These are phyloP conservation scores for Wasmannia auropunctata DNA, from an alignment of 1,140 invertebrate genomes.

Conservation along the genomic window DNA sequence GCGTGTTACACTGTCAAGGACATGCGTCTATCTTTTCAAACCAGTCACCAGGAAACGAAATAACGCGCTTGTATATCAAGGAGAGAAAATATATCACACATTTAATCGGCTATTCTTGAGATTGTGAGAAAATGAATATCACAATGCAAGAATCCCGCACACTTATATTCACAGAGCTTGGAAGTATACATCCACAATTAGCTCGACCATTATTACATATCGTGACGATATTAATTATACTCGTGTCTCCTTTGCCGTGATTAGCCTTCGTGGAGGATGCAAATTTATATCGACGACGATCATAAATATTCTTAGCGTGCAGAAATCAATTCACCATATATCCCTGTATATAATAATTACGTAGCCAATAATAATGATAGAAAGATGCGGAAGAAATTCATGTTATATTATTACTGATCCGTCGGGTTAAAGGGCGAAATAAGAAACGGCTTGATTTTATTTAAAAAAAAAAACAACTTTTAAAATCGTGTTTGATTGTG, in stretches of 20 bases:
- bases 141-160: not conserved
- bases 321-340: not conserved
- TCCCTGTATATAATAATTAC: not conserved
- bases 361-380: not conserved
- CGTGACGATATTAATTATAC: conserved; percentile 15
- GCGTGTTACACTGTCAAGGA: conserved; percentile 46
- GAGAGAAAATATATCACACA: not conserved
- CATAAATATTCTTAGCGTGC: not conserved
- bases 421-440: conserved; percentile 7
- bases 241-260: not conserved
- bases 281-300: not conserved
- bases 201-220: not conserved
- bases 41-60: conserved; percentile 40
- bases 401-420: not conserved
- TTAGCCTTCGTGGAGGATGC: not conserved
- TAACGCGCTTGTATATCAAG: conserved; percentile 13
- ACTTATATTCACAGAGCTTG: not conserved
- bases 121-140: conserved; percentile 10
- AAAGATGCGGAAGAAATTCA: not conserved
- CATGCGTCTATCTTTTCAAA: not conserved
- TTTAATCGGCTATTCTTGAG: conserved; percentile 11
- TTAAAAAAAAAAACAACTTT: conserved; percentile 6
- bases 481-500: not conserved
- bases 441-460: not conserved
- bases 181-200: not conserved